Percentiles rank a stretch among this genome's conserved stretches.
Conservation (phyloP, 2,113 vertebrate species). For the Hypanus sabinus region DNA sequence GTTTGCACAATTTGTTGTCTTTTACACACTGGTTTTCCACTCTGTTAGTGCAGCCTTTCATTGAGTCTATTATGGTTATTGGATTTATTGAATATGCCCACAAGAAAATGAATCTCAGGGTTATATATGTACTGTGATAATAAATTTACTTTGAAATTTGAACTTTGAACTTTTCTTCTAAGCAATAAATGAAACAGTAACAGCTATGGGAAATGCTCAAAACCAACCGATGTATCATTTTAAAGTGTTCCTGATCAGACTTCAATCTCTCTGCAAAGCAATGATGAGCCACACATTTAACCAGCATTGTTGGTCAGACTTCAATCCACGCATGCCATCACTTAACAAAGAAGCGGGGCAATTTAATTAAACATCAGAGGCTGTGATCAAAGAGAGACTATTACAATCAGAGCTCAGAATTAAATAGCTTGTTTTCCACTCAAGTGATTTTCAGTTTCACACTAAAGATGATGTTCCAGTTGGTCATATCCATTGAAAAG, state of each 20-base stretch:
- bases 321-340: neutral
- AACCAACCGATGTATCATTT: neutral
- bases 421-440: constrained; percentile 35
- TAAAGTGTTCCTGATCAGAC: neutral
- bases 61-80: no score
- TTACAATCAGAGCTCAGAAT: constrained; percentile 20
- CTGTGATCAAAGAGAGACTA: constrained; percentile 32
- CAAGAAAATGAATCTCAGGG: no score
- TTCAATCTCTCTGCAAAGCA: neutral
- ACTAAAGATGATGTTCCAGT: constrained; percentile 26
- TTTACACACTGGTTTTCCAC: no score
- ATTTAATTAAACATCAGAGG: constrained; percentile 33
- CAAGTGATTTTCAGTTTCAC: constrained; percentile 33
- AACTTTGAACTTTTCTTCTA: neutral
- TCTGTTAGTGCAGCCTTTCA: no score
- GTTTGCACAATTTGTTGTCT: no score
- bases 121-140: no score
- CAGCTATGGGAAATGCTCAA: neutral
- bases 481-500: constrained; percentile 35
- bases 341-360: constrained; percentile 28
- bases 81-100: no score
- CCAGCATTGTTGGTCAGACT: neutral
- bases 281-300: neutral
- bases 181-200: neutral
- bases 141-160: no score